A percentile compares a stretch with the other conserved stretches of the same genome.
phyloP scores from a whole-genome alignment of 2,113 vertebrate genomes.

The Triplophysa siluroides region DNA sequence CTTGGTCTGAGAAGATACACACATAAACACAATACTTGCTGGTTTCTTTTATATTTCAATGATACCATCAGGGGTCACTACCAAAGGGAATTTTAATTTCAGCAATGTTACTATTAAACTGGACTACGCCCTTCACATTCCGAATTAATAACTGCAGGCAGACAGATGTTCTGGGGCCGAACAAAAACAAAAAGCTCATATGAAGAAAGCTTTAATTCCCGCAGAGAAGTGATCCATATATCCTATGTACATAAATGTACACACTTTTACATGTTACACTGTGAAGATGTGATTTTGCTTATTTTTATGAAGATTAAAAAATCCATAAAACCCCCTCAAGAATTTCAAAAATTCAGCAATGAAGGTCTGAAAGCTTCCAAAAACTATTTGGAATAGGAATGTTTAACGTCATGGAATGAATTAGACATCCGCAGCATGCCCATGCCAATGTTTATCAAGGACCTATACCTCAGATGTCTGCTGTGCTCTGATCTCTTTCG shows the following conservation, averaged over 20 bases:
- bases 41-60: not conserved
- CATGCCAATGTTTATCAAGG: not conserved
- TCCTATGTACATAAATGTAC: not conserved
- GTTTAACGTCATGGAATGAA: not conserved
- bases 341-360: not conserved
- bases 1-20: conserved; percentile 41
- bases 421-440: not conserved
- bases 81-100: conserved; percentile 49
- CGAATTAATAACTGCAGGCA: conserved; percentile 37
- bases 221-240: not conserved
- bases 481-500: not conserved
- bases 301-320: not conserved
- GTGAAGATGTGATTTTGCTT: too few species aligned
- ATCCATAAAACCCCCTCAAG: not conserved
- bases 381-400: not conserved
- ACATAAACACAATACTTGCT: conserved; percentile 21
- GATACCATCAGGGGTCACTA: conserved; percentile 14
- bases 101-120: conserved; percentile 43
- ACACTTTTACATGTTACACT: too few species aligned
- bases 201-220: conserved; percentile 8
- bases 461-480: not conserved
- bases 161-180: conserved; percentile 2
- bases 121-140: conserved; percentile 30
- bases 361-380: not conserved
- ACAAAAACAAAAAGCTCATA: conserved; percentile 10